phyloP scores from a whole-genome alignment of 2,797 vertebrate genomes.

The Stomatorhinus walkeri region DNA sequence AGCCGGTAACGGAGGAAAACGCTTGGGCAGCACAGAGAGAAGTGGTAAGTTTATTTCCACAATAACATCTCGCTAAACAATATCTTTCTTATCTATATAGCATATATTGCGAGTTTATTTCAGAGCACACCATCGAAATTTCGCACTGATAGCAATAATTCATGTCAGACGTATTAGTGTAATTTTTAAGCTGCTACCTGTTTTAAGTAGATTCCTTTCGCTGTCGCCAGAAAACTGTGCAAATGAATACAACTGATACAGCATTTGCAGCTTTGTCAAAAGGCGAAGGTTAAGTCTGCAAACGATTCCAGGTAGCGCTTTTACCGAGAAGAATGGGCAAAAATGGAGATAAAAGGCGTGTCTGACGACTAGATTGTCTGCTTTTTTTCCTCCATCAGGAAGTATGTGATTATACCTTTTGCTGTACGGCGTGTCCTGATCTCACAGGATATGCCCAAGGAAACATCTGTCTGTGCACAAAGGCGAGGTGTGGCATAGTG shows the following conservation, averaged over 20 bases:
- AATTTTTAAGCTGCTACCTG: not conserved
- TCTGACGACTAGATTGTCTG: not conserved
- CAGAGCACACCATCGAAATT: not conserved
- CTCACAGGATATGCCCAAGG: constrained; percentile 1
- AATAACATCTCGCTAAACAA: too few species aligned
- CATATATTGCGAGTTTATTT: not conserved
- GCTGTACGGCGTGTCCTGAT: not conserved
- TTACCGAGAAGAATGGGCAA: not conserved
- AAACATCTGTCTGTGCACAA: constrained; percentile 2
- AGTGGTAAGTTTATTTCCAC: constrained; percentile 27
- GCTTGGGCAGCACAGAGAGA: constrained; percentile 40
- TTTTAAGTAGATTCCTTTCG: not conserved
- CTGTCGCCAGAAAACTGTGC: not conserved
- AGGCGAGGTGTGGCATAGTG: not conserved
- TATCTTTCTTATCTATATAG: too few species aligned
- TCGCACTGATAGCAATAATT: not conserved
- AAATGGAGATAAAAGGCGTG: not conserved
- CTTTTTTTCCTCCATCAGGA: not conserved
- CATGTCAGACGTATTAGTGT: not conserved
- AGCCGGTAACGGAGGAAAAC: constrained; percentile 76
- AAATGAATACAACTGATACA: not conserved
- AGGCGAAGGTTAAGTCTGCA: not conserved
- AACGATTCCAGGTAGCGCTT: not conserved
- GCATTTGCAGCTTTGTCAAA: not conserved
- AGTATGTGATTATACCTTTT: constrained; percentile 11